phyloP scores from a whole-genome alignment of 2,888 invertebrate genomes.

The Drosophila prostipennis region DNA sequence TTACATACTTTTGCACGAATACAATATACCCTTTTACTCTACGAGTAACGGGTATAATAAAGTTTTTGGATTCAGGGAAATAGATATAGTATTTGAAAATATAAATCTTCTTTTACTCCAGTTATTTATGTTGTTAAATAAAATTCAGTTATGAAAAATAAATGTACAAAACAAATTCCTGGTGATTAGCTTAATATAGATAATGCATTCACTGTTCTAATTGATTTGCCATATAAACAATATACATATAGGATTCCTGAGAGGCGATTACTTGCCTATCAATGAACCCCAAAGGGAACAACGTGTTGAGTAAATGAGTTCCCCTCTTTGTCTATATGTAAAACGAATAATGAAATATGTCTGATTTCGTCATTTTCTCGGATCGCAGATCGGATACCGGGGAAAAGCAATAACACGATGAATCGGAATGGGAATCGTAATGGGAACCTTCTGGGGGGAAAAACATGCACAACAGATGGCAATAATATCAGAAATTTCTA shows the following conservation, averaged over 20 bases:
- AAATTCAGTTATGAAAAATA: no score
- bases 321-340: background rate
- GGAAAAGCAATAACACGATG: constrained; percentile 6
- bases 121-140: no score
- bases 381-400: constrained; percentile 7
- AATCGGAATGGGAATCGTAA: background rate
- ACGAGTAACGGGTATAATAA: no score
- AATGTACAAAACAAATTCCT: background rate
- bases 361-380: constrained; percentile 11
- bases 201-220: background rate
- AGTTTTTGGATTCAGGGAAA: no score
- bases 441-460: constrained; percentile 10
- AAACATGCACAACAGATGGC: constrained; percentile 8
- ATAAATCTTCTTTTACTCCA: no score
- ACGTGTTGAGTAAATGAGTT: background rate
- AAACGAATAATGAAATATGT: constrained; percentile 14
- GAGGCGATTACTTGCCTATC: constrained; percentile 14
- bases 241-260: background rate
- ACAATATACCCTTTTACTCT: no score
- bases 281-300: background rate
- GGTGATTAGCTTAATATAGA: background rate
- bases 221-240: background rate
- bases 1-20: no score
- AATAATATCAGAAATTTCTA: background rate
- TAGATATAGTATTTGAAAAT: no score